Percentiles rank a stretch among this genome's conserved stretches.
phyloP scores from a whole-genome alignment of 2,888 invertebrate genomes.

The Pachymerium ferrugineum region DNA sequence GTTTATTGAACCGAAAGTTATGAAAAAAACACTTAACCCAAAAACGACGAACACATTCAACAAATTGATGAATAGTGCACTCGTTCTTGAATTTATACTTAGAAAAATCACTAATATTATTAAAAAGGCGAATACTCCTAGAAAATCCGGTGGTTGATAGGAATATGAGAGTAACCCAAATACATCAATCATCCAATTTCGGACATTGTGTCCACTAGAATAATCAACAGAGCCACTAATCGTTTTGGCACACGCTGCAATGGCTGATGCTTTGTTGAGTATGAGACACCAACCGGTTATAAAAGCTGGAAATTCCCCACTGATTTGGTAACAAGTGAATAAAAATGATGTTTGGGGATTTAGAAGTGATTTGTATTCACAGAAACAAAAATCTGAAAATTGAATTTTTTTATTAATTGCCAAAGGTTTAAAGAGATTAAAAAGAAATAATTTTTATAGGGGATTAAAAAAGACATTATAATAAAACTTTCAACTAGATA shows the following conservation, averaged over 20 bases:
- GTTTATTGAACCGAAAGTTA: background rate
- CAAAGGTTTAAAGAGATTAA: background rate
- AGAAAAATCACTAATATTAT: background rate
- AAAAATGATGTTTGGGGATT: background rate
- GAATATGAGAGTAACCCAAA: background rate
- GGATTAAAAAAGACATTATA: too few relatives aligned
- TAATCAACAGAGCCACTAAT: background rate
- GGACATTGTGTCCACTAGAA: background rate
- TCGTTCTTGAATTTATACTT: background rate
- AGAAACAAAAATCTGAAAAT: background rate
- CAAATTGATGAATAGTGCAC: background rate
- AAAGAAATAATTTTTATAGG: background rate
- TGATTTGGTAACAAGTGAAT: background rate
- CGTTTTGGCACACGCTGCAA: background rate
- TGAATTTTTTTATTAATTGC: background rate
- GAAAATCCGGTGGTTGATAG: background rate
- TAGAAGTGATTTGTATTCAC: background rate
- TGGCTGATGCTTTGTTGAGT: background rate
- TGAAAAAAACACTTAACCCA: background rate
- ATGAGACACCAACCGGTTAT: background rate
- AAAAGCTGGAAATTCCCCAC: background rate
- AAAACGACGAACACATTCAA: background rate
- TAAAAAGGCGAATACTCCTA: background rate
- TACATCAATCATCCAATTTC: background rate
- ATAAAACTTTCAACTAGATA: too few relatives aligned